Conservation (phyloP, 1,140 invertebrate species). For the Periplaneta americana region DNA sequence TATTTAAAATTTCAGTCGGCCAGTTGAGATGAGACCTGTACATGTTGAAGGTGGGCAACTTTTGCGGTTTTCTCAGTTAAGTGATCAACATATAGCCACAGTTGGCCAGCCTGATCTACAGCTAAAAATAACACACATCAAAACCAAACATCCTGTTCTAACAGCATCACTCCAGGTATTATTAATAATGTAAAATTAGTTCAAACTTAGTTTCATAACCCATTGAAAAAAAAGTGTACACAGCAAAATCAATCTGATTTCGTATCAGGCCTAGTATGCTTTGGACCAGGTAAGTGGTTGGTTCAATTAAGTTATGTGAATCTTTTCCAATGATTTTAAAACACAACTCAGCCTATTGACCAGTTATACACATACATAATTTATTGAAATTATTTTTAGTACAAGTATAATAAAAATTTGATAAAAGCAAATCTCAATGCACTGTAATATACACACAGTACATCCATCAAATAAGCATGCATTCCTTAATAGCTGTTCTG, state of each 20-base stretch:
- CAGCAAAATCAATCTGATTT: background rate
- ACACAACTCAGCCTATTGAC: background rate
- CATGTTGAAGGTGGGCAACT: constrained; percentile 51
- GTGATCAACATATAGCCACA: constrained; percentile 49
- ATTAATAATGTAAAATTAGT: background rate
- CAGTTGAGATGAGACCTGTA: constrained; percentile 45
- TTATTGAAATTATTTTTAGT: too few relatives aligned
- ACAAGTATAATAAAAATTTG: too few relatives aligned
- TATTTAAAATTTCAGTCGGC: constrained; percentile 46
- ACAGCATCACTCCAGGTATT: constrained; percentile 39
- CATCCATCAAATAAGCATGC: too few relatives aligned
- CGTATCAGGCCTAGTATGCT: background rate
- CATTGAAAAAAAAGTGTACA: background rate
- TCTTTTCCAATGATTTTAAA: background rate
- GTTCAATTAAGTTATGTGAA: background rate
- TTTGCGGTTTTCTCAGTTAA: constrained; percentile 46
- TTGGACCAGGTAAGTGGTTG: background rate
- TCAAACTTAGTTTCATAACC: background rate
- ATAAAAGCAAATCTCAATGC: too few relatives aligned
- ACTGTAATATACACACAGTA: too few relatives aligned
- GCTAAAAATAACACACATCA: constrained; percentile 53
- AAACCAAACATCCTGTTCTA: constrained; percentile 45
- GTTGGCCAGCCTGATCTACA: constrained; percentile 52
- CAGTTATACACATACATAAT: background rate
- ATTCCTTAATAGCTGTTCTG: too few relatives aligned